Evolutionary conservation across 2,888 invertebrate genomes (phyloP), one percentile per base, ranked within the genome.

Genomic region (Flexamia atlantica): DNA sequence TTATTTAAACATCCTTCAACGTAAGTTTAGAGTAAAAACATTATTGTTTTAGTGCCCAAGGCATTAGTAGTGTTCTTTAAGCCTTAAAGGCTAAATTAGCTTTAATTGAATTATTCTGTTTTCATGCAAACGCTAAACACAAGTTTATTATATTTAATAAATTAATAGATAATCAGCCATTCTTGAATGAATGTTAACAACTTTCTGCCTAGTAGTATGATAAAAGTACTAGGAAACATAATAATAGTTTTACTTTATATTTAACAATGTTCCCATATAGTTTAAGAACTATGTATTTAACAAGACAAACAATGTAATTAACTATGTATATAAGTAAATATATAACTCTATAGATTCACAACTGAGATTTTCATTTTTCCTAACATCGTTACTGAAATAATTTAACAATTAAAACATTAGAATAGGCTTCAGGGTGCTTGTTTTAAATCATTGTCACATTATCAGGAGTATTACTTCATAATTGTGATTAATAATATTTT

Each of bases 291-390:
- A 36, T 70, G 40, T 70, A 40, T 40, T 70, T 40, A 70, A 36
- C 32, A 70, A 70, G 68, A 53, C 30, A 50, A 81, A 64, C 53
- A 81, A 64, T 81, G 81, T 81, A 81, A 64, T 81, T 81, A 81
- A 81, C 81, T 57, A 57, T 81, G 81, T 81, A 81, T 25, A 81
- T 81, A 81, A 46, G 64, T 81, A 64, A 81, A 81, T 81, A 81
- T 57, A 81, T 81, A 81, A 81, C 81, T 70, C 70, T 70, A 70
- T 70, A 70, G 70, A 70, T 64, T 64, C 64, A 64, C 64, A 64
- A 30, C 7, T 64, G 14, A 14, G 28, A 64, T 12, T 64, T 64
- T 25, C 14, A 14, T 64, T 64, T 64, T 14, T 14, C 64, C 64
- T 28, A 10, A 36, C 9, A 7, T 36, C 36, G 9, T 36, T 4